Percentiles rank a stretch among this genome's conserved stretches.
Conservation (phyloP, 92 coral and sea anemone genomes). For the Phymanthus crucifer region DNA sequence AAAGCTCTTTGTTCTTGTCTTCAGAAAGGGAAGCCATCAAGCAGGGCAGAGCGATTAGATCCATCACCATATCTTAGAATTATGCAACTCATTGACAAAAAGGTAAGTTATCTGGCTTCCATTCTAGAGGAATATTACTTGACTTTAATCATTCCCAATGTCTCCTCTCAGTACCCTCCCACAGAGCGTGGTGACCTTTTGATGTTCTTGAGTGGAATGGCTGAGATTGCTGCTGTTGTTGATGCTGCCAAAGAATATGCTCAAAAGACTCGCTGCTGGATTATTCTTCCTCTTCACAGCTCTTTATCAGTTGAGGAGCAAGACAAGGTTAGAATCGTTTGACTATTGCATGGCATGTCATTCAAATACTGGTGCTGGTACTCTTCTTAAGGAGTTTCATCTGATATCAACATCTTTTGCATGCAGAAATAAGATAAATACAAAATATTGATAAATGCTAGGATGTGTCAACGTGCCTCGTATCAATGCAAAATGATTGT, state of each 20-base stretch:
- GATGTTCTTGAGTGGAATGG: conserved; percentile 94
- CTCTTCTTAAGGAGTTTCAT: no score
- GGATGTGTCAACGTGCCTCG: no score
- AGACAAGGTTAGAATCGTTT: conserved; percentile 67
- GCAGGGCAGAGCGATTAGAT: conserved; percentile 89
- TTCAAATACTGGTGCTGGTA: no score
- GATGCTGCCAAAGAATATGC: conserved; percentile 98
- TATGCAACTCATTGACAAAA: conserved; percentile 92
- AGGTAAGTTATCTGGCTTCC: conserved; percentile 49
- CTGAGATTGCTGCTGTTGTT: conserved; percentile 93
- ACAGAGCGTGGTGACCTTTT: conserved; percentile 91
- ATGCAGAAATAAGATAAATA: no score
- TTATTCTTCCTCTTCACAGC: conserved; percentile 91
- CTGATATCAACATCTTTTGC: no score
- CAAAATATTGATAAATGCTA: no score
- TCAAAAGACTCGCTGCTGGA: conserved; percentile 94
- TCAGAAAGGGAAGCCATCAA: conserved; percentile 57
- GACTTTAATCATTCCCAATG: not conserved
- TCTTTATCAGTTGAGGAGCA: conserved; percentile 98
- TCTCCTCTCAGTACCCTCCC: conserved; percentile 60
- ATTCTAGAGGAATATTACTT: no score
- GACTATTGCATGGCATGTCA: no score
- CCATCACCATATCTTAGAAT: conserved; percentile 96
- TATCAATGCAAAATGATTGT: not conserved
- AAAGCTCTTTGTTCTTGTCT: not conserved